A percentile compares a stretch with the other conserved stretches of the same genome.
These are phyloP conservation scores for Petrocephalus zakoni DNA, from an alignment of 2,113 vertebrate genomes.

Conservation along the genomic window DNA sequence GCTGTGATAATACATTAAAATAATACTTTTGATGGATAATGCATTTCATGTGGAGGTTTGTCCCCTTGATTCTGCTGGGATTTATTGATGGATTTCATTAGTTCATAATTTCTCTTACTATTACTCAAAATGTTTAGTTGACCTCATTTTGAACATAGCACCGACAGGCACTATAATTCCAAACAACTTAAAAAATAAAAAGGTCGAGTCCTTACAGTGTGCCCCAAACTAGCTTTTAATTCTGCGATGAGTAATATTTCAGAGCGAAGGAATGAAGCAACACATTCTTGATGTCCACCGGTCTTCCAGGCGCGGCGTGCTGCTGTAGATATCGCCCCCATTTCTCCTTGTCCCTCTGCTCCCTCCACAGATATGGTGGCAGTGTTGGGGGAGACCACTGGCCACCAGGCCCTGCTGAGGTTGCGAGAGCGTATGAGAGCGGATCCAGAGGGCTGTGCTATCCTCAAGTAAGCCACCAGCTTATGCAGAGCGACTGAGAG, in stretches of 20 bases:
- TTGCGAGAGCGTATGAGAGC: conserved; percentile 79
- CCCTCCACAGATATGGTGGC: conserved; percentile 89
- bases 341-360: background rate
- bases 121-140: background rate
- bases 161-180: background rate
- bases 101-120: background rate
- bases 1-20: background rate
- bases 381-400: conserved; percentile 89
- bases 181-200: background rate
- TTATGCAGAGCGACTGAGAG: background rate
- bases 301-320: background rate
- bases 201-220: background rate
- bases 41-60: background rate
- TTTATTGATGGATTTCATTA: background rate
- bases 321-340: background rate
- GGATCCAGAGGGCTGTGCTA: conserved; percentile 74
- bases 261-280: background rate
- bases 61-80: background rate
- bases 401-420: conserved; percentile 62
- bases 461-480: conserved; percentile 69
- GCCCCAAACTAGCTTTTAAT: background rate
- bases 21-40: background rate
- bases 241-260: background rate
- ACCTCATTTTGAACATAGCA: background rate
- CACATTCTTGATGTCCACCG: background rate